Conservation (phyloP, 2,888 invertebrate species). For the Meandrusa payeni region DNA sequence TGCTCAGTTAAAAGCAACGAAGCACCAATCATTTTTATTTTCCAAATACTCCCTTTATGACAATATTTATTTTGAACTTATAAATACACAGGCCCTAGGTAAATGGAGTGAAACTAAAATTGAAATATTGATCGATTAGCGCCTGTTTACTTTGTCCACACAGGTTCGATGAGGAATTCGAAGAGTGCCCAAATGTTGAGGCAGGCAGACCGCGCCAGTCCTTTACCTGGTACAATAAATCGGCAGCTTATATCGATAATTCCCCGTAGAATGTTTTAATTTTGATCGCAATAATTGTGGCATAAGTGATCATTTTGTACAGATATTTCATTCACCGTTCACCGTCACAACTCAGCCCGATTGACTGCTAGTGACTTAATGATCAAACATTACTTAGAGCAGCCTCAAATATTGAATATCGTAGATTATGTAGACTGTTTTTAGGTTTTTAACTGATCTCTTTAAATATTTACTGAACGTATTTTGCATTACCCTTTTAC, state of each 20-base stretch:
- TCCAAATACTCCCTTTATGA: background rate
- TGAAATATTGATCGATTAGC: constrained; percentile 57
- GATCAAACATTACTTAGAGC: constrained; percentile 20
- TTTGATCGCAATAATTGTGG: constrained; percentile 48
- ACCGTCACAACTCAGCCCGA: constrained; percentile 44
- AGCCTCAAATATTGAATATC: constrained; percentile 5
- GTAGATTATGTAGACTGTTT: constrained; percentile 17
- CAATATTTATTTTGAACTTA: background rate
- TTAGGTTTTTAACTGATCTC: constrained; percentile 22
- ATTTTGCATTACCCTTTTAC: constrained; percentile 33
- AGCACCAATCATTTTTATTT: constrained; percentile 2
- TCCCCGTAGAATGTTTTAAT: constrained; percentile 65
- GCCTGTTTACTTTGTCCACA: constrained; percentile 75
- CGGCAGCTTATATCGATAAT: constrained; percentile 52
- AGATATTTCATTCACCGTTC: constrained; percentile 49
- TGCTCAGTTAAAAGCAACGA: constrained; percentile 4
- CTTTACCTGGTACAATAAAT: constrained; percentile 78
- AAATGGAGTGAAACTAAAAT: constrained; percentile 30
- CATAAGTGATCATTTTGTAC: constrained; percentile 56
- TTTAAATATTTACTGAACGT: constrained; percentile 18
- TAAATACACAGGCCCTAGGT: constrained; percentile 1
- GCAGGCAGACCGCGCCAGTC: constrained; percentile 83
- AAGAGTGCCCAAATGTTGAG: constrained; percentile 85
- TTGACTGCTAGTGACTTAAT: constrained; percentile 60
- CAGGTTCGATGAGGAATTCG: constrained; percentile 84